Base-by-base conservation (phyloP, 2,113 vertebrate genomes). In the Bubo blakistoni region DNA sequence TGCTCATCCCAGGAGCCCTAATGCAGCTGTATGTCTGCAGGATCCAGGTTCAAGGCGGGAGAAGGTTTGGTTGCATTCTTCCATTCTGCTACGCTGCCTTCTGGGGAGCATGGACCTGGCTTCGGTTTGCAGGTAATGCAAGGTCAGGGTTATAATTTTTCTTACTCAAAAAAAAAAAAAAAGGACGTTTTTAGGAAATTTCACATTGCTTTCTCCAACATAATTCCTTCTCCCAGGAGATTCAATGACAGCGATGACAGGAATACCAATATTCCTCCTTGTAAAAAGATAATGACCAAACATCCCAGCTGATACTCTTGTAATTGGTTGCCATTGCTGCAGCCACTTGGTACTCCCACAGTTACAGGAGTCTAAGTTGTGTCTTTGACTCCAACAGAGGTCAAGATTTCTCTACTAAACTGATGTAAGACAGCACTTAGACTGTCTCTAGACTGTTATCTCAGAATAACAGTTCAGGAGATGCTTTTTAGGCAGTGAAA, bases 101-200 rank as follows among this genome's bases (percentile, higher is more conserved):
- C 42, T 99, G 99, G 99, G 99, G 98, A 42, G 98, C 97, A 1
- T 99, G 99, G 99, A 97, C 98, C 52, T 99, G 99, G 99, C 99
- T 98, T 85, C 98, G 98, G 21, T 98, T 99, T 96, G 98, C 98
- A 98, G 98, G 99, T 99, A 95, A 93, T 25, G 36, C 30, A 9
- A 3, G 1, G 49, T 20, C 4, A 7, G 59, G 42, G 10, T 9
- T 49, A 13, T 9, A 21, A 6, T 6, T 10, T 40, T 5, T 29
- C 38, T 74, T 30, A 11, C 44, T 65, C 6, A 11, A 3, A 69
- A 20, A 47, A 44, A 44, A 44, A 44, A 46, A 38, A 36, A 8
- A 29, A 4, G 9, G 36, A 2, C 9, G 20, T 0, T 61, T 30
- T 58, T 16, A 38, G 52, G 34, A 61, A 36, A 9, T 26, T 65